Conservation (phyloP, 2,113 vertebrate genomes). For the Pao palembangensis region DNA sequence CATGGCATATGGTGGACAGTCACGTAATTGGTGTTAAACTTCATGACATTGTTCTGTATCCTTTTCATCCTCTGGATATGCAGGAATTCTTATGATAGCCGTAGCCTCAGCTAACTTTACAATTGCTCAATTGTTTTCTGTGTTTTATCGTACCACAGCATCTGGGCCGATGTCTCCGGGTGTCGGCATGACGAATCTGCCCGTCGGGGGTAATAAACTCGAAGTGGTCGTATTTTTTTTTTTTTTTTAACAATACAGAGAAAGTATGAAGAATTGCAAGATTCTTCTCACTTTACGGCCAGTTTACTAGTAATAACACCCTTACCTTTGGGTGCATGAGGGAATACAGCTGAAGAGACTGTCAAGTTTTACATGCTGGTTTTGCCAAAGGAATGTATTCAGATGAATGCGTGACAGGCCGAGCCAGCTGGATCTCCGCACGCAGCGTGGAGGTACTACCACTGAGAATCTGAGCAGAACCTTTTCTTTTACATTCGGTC, state of each 20-base stretch:
- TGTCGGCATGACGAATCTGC: not conserved
- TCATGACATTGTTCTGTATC: too few relatives aligned
- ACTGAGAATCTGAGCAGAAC: slow-evolving; percentile 19
- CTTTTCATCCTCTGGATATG: too few relatives aligned
- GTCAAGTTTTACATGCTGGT: slow-evolving; percentile 33
- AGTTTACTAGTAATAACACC: slow-evolving; percentile 33
- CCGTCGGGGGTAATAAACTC: not conserved
- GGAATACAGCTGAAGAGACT: slow-evolving; percentile 35
- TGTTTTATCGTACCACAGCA: too few relatives aligned
- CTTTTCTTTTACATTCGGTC: slow-evolving; percentile 13
- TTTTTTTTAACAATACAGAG: slow-evolving; percentile 6
- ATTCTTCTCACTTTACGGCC: slow-evolving; percentile 34
- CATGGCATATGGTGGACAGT: not conserved
- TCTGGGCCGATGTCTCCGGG: too few relatives aligned
- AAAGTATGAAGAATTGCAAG: slow-evolving; percentile 10
- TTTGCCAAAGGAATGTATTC: slow-evolving; percentile 48
- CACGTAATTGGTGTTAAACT: too few relatives aligned
- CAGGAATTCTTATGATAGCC: too few relatives aligned
- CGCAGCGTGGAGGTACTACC: slow-evolving; percentile 11
- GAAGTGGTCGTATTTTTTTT: slow-evolving; percentile 1
- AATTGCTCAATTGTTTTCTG: too few relatives aligned
- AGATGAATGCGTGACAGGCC: slow-evolving; percentile 38
- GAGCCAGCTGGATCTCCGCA: slow-evolving; percentile 33
- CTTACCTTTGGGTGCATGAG: slow-evolving; percentile 10
- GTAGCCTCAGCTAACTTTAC: too few relatives aligned